Evolutionary conservation across 2,888 invertebrate species (phyloP).

Genomic region (Tolmerus cingulatus): DNA sequence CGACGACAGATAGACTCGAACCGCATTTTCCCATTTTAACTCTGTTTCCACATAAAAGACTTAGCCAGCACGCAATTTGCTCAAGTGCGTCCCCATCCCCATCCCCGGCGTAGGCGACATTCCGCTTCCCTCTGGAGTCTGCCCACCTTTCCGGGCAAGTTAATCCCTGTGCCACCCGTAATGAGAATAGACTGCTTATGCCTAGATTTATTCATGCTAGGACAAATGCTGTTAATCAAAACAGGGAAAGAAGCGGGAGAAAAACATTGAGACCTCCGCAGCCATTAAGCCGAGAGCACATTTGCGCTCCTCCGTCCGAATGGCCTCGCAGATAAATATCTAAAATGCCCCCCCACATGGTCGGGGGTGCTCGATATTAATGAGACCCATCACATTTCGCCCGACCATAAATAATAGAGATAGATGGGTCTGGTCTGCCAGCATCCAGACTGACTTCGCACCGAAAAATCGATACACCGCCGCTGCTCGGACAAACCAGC

Average conservation of each 20-base stretch:
- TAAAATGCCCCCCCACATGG: neutral
- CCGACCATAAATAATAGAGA: conserved; percentile 38
- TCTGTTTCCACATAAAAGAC: neutral
- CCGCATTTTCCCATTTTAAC: neutral
- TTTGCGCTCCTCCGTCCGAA: conserved; percentile 17
- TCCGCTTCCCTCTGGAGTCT: neutral
- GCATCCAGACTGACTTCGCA: conserved; percentile 16
- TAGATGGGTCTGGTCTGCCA: conserved; percentile 29
- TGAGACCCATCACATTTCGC: conserved; percentile 23
- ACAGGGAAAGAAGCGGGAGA: neutral
- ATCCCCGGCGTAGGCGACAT: neutral
- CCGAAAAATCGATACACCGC: conserved; percentile 13
- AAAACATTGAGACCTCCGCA: neutral
- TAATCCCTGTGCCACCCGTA: neutral
- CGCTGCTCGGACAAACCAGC: neutral
- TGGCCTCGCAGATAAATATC: conserved; percentile 8
- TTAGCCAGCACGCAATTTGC: neutral
- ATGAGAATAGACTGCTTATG: conserved; percentile 31
- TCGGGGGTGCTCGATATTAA: conserved; percentile 21
- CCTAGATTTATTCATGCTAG: neutral
- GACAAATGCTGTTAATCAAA: neutral
- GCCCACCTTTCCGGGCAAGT: neutral
- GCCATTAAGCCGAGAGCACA: neutral
- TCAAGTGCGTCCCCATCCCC: neutral
- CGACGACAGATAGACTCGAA: neutral